Conservation (phyloP, 2,113 vertebrate genomes). For the zebrafish (Danio rerio) region GRCz12tu NC_133194.1:30388001-30388500, state of each 20-base stretch:
- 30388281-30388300: slow-evolving; percentile 29
- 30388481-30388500: background rate
- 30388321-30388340: background rate
- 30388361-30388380: background rate
- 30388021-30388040: too few species aligned
- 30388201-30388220: background rate
- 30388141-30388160: too few species aligned
- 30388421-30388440: background rate
- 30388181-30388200: too few species aligned
- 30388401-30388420: too few species aligned
- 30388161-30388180: too few species aligned
- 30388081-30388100: too few species aligned
- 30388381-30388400: background rate
- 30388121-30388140: too few species aligned
- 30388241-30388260: slow-evolving; percentile 30
- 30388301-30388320: background rate
- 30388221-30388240: slow-evolving; percentile 4
- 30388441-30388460: background rate
- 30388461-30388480: slow-evolving; percentile 37
- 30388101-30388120: too few species aligned
- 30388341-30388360: background rate
- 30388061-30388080: too few species aligned
- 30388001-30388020: too few species aligned
- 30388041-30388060: too few species aligned
- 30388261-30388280: slow-evolving; percentile 53